Conservation (phyloP, 2,113 vertebrate species). For the Lepus americanus region DNA sequence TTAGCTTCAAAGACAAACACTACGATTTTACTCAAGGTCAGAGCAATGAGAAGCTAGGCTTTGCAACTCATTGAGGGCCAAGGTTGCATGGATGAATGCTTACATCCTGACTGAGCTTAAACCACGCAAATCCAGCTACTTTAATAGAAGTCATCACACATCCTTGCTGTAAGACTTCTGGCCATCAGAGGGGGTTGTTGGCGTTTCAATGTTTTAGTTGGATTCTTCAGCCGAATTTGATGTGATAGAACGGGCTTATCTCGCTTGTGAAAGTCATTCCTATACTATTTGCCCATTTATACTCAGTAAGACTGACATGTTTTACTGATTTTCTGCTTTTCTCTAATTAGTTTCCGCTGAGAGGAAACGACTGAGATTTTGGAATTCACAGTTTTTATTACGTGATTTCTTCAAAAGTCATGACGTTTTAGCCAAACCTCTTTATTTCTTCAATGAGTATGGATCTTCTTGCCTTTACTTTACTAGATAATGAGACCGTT, state of each 20-base stretch:
- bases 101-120: background rate
- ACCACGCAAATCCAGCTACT: background rate
- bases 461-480: background rate
- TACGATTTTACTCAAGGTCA: background rate
- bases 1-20: background rate
- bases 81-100: background rate
- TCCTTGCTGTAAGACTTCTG: constrained; percentile 22
- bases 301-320: background rate
- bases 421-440: background rate
- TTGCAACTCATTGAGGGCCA: no score
- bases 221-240: constrained; percentile 1
- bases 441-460: background rate
- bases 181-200: background rate
- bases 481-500: background rate
- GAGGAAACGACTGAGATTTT: constrained; percentile 38
- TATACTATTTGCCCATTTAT: background rate
- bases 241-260: background rate
- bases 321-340: background rate
- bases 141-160: background rate
- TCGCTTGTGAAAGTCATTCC: background rate
- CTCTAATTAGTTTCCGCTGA: constrained; percentile 7
- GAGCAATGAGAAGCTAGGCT: background rate
- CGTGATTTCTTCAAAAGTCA: background rate
- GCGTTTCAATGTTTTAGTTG: background rate
- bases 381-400: background rate